These are phyloP conservation scores for Lasioglossum marginatum DNA, from an alignment of 2,888 invertebrate genomes.

Conservation along the genomic window DNA sequence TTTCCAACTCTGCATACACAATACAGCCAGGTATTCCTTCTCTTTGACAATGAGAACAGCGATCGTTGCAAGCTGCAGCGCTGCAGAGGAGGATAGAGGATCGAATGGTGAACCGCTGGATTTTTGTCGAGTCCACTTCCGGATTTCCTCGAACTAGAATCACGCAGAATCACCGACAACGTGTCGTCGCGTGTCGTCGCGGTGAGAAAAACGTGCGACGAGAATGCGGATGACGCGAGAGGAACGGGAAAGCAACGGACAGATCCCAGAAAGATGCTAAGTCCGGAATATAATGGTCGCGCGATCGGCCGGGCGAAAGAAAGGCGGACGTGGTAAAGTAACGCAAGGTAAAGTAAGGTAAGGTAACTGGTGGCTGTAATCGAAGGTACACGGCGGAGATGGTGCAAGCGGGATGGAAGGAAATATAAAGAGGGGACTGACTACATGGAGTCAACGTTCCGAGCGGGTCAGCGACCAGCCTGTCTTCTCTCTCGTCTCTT, in stretches of 20 bases:
- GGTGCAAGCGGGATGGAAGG: conserved; percentile 73
- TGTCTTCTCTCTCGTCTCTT: conserved; percentile 70
- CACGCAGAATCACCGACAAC: background rate
- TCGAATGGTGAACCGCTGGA: background rate
- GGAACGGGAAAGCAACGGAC: conserved; percentile 13
- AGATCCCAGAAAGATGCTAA: conserved; percentile 12
- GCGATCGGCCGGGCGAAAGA: conserved; percentile 47
- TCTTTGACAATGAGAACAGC: background rate
- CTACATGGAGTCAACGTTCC: conserved; percentile 84
- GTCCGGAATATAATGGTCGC: conserved; percentile 38
- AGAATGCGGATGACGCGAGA: conserved; percentile 4
- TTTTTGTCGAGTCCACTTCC: background rate
- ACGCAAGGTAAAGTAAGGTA: conserved; percentile 68
- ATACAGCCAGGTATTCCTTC: background rate
- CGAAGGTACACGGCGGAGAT: conserved; percentile 70
- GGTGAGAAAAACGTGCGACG: background rate
- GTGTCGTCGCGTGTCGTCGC: background rate
- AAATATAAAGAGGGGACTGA: conserved; percentile 81
- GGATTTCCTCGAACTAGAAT: background rate
- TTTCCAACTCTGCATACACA: background rate
- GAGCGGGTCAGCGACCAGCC: conserved; percentile 84
- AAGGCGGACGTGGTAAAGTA: conserved; percentile 64
- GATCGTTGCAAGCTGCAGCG: background rate
- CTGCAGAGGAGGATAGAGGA: background rate
- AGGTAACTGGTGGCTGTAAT: conserved; percentile 74